Evolutionary conservation across 2,888 invertebrate genomes (phyloP).

Genomic region (Masnerella sp.): DNA sequence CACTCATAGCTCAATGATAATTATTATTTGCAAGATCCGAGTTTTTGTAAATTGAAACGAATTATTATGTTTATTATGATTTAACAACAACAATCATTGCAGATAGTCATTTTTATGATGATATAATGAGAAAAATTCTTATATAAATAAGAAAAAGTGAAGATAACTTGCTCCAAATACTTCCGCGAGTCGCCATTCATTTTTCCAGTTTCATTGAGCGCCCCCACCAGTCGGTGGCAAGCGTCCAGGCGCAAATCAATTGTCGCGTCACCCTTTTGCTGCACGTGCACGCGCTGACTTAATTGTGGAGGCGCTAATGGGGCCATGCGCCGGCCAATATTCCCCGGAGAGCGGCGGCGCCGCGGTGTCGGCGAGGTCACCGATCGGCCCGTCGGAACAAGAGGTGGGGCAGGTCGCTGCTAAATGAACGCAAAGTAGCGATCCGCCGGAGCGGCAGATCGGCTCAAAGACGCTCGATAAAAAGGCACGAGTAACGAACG

Average conservation of each 20-base stretch:
- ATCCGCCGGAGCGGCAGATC: conserved; percentile 57
- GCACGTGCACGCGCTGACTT: conserved; percentile 64
- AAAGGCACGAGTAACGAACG: conserved; percentile 60
- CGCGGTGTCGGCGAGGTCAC: conserved; percentile 53
- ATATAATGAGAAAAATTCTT: no score
- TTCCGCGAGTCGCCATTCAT: no score
- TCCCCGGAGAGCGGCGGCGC: conserved; percentile 30
- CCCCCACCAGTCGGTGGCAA: neutral
- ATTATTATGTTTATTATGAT: no score
- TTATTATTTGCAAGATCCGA: no score
- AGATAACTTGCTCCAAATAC: no score
- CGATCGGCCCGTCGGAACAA: conserved; percentile 55
- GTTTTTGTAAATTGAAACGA: no score
- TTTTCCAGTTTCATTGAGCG: no score
- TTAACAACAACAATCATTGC: no score
- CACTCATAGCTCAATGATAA: no score
- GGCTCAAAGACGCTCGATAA: conserved; percentile 61
- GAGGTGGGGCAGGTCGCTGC: conserved; percentile 29
- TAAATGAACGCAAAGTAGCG: conserved; percentile 64
- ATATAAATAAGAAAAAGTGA: no score
- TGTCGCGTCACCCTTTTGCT: neutral
- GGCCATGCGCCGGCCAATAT: conserved; percentile 60
- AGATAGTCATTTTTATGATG: no score
- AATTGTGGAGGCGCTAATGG: conserved; percentile 72
- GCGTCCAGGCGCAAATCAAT: conserved; percentile 22